These are phyloP conservation scores for Dichetophora obliterata DNA, from an alignment of 2,888 invertebrate genomes.

Conservation along the genomic window DNA sequence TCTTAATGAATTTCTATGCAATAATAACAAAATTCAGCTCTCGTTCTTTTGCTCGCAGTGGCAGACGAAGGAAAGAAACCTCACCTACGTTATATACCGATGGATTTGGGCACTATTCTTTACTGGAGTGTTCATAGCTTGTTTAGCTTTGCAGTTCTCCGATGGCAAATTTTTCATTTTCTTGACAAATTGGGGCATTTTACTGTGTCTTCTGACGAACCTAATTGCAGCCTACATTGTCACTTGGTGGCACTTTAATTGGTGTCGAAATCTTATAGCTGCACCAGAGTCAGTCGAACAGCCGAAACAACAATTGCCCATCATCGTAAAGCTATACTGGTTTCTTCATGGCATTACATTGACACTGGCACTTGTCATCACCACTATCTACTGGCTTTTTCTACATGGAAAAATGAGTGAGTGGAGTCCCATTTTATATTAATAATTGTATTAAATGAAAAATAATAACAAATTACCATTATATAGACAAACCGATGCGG, in stretches of 20 bases:
- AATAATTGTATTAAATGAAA: background rate
- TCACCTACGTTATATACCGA: constrained; percentile 62
- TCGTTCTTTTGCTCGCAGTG: constrained; percentile 56
- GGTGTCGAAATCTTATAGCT: constrained; percentile 51
- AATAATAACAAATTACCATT: background rate
- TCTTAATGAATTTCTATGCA: too few species aligned
- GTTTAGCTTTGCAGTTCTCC: constrained; percentile 57
- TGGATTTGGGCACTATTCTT: constrained; percentile 65
- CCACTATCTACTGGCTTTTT: constrained; percentile 80
- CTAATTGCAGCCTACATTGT: constrained; percentile 63
- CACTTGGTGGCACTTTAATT: constrained; percentile 63
- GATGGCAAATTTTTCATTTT: constrained; percentile 67
- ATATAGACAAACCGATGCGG: constrained; percentile 73
- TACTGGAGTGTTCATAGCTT: constrained; percentile 57
- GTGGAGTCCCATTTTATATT: background rate
- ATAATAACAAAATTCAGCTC: too few species aligned
- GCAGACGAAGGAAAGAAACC: constrained; percentile 64
- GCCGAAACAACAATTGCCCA: constrained; percentile 48
- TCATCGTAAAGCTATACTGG: constrained; percentile 76
- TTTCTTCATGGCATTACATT: constrained; percentile 77
- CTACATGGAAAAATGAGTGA: constrained; percentile 63
- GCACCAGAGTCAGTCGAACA: constrained; percentile 54
- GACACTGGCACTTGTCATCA: constrained; percentile 78
- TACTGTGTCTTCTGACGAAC: constrained; percentile 62
- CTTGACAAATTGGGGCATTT: constrained; percentile 69